Percentiles rank a stretch among this genome's conserved stretches.
These are phyloP conservation scores for Helleia helle DNA, from an alignment of 2,888 invertebrate species.

Conservation along the genomic window DNA sequence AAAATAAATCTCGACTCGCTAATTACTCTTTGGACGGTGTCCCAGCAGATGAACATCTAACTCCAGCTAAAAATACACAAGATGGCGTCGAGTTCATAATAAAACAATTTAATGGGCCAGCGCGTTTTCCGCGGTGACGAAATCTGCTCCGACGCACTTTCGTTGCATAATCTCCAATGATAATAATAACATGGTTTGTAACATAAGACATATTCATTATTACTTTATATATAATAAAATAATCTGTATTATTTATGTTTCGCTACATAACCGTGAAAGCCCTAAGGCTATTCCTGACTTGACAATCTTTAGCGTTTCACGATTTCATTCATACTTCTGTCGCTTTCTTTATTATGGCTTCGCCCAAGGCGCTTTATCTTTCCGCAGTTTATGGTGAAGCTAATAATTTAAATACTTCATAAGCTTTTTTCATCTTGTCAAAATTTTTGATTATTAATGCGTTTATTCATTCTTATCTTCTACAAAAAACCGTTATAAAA, in stretches of 20 bases:
- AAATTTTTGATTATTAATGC: not conserved
- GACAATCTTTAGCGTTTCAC: conserved; percentile 2
- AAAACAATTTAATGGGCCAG: conserved; percentile 75
- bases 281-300: conserved; percentile 5
- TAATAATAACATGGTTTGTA: conserved; percentile 31
- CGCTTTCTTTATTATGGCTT: conserved; percentile 3
- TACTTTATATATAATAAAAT: not conserved
- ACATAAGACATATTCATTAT: not conserved
- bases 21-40: conserved; percentile 70
- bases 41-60: conserved; percentile 72
- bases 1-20: conserved; percentile 61
- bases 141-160: conserved; percentile 66
- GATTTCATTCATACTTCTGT: conserved; percentile 2
- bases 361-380: not conserved
- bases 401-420: not conserved
- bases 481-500: conserved; percentile 4
- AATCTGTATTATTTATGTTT: not conserved
- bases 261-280: not conserved
- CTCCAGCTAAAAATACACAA: conserved; percentile 71
- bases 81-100: conserved; percentile 73
- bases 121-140: conserved; percentile 73
- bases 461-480: not conserved
- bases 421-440: conserved; percentile 1
- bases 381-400: not conserved
- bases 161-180: conserved; percentile 65